Evolutionary conservation across 2,888 invertebrate genomes (phyloP).

Genomic region (Limnephilus rhombicus): DNA sequence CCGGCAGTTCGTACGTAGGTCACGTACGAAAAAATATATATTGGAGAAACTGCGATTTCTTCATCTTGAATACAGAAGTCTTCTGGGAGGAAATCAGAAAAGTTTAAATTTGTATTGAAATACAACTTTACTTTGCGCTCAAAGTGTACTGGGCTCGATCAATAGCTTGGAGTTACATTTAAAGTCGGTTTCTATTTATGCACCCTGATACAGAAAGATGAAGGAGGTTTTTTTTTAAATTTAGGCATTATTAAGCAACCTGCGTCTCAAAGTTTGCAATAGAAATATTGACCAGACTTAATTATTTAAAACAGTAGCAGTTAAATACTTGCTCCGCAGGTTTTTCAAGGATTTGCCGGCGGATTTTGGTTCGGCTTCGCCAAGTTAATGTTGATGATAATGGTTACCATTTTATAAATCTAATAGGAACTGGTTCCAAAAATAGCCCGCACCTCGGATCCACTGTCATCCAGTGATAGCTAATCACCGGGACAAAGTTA

Average conservation of each 20-base stretch:
- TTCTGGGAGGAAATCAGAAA: slow-evolving; percentile 47
- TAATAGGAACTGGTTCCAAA: no score
- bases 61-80: background rate
- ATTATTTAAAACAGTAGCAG: no score
- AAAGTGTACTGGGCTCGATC: background rate
- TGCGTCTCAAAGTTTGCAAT: background rate
- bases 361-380: no score
- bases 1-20: background rate
- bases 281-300: background rate
- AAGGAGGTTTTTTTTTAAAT: background rate
- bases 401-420: no score
- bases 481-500: no score
- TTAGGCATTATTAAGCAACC: background rate
- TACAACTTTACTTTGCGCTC: slow-evolving; percentile 40
- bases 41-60: background rate
- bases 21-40: background rate
- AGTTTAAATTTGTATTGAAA: slow-evolving; percentile 43
- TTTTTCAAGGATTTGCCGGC: no score
- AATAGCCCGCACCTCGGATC: no score
- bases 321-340: no score
- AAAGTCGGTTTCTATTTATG: background rate
- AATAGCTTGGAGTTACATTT: background rate
- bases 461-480: no score
- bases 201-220: background rate
- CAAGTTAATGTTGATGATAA: no score